Evolutionary conservation across 2,797 vertebrate genomes (phyloP), one percentile per base, ranked within the genome.

Genomic region (Xerus rutilus): DNA sequence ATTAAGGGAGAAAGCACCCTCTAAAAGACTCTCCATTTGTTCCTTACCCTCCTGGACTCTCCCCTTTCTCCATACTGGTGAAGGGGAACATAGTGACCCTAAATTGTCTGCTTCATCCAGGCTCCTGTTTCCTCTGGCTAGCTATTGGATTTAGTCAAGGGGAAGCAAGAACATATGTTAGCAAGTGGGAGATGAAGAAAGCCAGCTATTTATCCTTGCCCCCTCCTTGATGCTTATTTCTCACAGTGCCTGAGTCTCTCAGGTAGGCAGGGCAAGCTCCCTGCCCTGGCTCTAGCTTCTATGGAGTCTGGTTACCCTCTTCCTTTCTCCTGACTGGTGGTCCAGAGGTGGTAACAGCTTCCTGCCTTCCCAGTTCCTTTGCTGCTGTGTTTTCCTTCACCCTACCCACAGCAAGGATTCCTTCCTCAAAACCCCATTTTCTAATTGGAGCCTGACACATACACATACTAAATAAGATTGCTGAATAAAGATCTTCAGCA

Each of bases 381-480:
- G 17, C 64, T 67, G 30, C 32, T 83, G 1, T 28, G 62, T 39
- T 86, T 92, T 94, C 73, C 35, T 78, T 89, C 76, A 62, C 14
- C 39, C 85, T 45, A 89, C 47, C 45, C 11, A 4, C 23, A 76
- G 15, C 52, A 92, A 82, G 15, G 69, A 92, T 78, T 14, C 35
- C 72, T 65, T 94, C 47, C 5, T 72, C 43, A 64, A 69, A 94
- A 88, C 30, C 9, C 25, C 18, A n/a, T 86, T 95, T 86, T 76
- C 59, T 73, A 49, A 81, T 54, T 32, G 23, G 35, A 81, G 35
- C 15, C 23, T 49, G 52, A 69, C 12, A 91, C 17, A 89, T 65
- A 83, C 9, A 49, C n/a, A 28, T 39, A 54, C 57, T 67, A 69
- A 54, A 47, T 67, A 92, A 57, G 30, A 1, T 32, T 69, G 35